Conservation (phyloP, 1,140 invertebrate genomes). For the Cotesia typhae region DNA sequence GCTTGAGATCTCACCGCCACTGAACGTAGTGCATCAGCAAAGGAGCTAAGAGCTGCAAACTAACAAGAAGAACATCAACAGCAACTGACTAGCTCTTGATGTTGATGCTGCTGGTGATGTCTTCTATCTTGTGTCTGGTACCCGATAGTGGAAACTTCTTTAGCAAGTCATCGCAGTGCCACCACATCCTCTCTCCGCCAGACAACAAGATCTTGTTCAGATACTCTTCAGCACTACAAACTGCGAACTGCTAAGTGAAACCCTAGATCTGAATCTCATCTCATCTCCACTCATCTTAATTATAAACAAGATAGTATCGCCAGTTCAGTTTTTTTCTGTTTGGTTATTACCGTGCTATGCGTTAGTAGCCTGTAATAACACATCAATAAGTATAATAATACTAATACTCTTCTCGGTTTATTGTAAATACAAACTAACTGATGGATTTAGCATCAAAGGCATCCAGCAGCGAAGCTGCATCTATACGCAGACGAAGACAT, state of each 20-base stretch:
- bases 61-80: too few relatives aligned
- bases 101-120: not conserved
- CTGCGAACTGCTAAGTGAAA: not conserved
- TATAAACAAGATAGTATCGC: too few relatives aligned
- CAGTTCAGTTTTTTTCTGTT: too few relatives aligned
- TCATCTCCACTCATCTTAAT: not conserved
- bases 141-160: constrained; percentile 41
- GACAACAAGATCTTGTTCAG: constrained; percentile 18
- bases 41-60: not conserved
- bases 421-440: constrained; percentile 9
- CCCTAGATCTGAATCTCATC: not conserved
- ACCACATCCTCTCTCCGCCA: constrained; percentile 17
- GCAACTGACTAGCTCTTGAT: not conserved
- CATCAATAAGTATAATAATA: too few relatives aligned
- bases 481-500: not conserved
- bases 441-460: constrained; percentile 5
- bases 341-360: too few relatives aligned
- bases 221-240: constrained; percentile 16
- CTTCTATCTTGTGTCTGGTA: constrained; percentile 29
- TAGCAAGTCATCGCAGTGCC: constrained; percentile 24
- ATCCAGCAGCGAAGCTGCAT: not conserved
- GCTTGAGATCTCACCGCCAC: constrained; percentile 29
- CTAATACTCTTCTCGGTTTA: too few relatives aligned
- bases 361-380: too few relatives aligned
- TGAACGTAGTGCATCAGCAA: constrained; percentile 6